Percentiles rank a stretch among this genome's conserved stretches.
phyloP scores from a whole-genome alignment of 2,797 vertebrate genomes.

The Pogoniulus pusillus region DNA sequence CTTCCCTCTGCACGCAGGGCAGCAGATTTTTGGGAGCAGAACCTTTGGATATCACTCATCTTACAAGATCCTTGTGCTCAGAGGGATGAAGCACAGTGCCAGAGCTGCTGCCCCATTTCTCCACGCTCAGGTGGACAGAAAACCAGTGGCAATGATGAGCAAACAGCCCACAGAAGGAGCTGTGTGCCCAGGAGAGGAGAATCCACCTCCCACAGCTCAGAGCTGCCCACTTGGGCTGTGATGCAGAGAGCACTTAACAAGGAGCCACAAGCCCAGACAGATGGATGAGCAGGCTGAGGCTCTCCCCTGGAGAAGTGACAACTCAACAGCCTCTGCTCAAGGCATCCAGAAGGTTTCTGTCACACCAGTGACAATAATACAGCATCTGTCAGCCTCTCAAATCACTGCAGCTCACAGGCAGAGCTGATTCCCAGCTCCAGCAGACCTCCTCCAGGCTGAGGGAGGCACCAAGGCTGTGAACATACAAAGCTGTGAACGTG shows the following conservation, averaged over 20 bases:
- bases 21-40: neutral
- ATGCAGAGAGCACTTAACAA: neutral
- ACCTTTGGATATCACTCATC: neutral
- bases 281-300: slow-evolving; percentile 43
- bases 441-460: neutral
- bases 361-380: slow-evolving; percentile 33
- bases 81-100: neutral
- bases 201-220: neutral
- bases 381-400: neutral
- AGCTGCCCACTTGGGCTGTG: neutral
- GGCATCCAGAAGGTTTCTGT: slow-evolving; percentile 52
- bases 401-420: neutral
- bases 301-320: slow-evolving; percentile 3
- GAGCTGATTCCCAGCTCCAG: neutral
- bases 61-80: neutral
- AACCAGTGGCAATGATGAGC: neutral
- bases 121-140: neutral
- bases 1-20: no score
- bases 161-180: neutral
- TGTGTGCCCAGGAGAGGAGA: neutral
- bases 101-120: neutral
- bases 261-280: slow-evolving; percentile 38
- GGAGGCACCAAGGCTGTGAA: neutral
- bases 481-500: no score
- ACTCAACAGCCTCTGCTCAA: slow-evolving; percentile 47